These are phyloP conservation scores for Macaca fascicularis DNA, from an alignment of 2,113 vertebrate genomes.

Conservation along the genomic window DNA sequence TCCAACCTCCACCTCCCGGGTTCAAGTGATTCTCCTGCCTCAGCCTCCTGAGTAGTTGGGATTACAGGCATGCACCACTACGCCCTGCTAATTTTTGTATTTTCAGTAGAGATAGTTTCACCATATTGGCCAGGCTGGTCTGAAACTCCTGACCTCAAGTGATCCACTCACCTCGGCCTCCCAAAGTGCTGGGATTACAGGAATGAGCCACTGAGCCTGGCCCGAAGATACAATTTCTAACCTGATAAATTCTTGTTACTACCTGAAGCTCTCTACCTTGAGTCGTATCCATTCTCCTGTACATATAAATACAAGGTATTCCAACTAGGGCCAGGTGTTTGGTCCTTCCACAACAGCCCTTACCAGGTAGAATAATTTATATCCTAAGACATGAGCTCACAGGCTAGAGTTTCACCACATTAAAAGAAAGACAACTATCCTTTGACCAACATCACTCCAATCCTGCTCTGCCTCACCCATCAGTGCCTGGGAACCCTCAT, in stretches of 20 bases:
- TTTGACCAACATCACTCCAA: neutral
- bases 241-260: neutral
- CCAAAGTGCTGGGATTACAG: too few relatives aligned
- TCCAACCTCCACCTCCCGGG: too few relatives aligned
- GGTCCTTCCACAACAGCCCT: neutral
- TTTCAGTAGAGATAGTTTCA: too few relatives aligned
- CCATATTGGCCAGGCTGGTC: too few relatives aligned
- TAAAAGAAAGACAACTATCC: neutral
- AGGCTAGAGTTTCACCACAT: neutral
- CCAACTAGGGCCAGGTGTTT: neutral
- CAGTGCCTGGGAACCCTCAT: neutral
- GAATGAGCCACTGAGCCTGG: fast-evolving
- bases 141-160: too few relatives aligned
- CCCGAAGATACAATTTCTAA: neutral
- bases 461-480: too few relatives aligned
- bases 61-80: too few relatives aligned
- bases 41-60: too few relatives aligned
- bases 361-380: neutral
- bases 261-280: neutral
- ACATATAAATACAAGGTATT: neutral
- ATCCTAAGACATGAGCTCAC: neutral
- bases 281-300: neutral
- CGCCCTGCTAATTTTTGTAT: too few relatives aligned
- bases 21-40: too few relatives aligned
- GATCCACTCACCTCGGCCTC: too few relatives aligned